phyloP scores from a whole-genome alignment of 1,140 invertebrate genomes.

The Caerostris extrusa region DNA sequence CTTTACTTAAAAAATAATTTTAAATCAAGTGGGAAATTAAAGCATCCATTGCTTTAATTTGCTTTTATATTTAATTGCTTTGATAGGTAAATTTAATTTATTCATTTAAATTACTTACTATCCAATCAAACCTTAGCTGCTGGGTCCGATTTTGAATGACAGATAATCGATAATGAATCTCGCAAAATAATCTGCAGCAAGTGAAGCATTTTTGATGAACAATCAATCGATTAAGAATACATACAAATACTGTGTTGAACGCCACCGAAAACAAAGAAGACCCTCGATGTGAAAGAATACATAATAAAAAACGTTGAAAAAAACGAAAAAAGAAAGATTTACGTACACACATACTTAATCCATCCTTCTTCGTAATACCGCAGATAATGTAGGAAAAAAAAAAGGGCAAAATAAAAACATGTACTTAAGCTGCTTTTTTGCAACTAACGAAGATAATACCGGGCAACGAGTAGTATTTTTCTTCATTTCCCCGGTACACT shows the following conservation, averaged over 20 bases:
- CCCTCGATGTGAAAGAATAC: not conserved
- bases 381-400: not conserved
- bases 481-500: not conserved
- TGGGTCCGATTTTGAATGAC: not conserved
- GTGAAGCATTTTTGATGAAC: not conserved
- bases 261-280: not conserved
- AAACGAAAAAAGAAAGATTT: not conserved
- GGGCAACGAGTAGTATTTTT: not conserved
- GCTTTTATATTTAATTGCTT: too few species aligned
- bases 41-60: too few species aligned
- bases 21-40: too few species aligned
- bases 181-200: not conserved
- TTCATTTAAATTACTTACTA: too few species aligned
- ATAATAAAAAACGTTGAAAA: not conserved
- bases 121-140: too few species aligned
- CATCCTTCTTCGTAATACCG: constrained; percentile 31
- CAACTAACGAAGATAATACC: constrained; percentile 30
- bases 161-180: not conserved
- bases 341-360: constrained; percentile 17
- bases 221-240: constrained; percentile 6
- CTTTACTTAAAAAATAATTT: too few species aligned
- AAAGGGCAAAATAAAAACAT: not conserved
- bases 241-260: constrained; percentile 8
- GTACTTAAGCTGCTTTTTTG: constrained; percentile 34
- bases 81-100: too few species aligned